Evolutionary conservation across 1,140 invertebrate species (phyloP).

Genomic region (Venustaconcha ellipsiformis): DNA sequence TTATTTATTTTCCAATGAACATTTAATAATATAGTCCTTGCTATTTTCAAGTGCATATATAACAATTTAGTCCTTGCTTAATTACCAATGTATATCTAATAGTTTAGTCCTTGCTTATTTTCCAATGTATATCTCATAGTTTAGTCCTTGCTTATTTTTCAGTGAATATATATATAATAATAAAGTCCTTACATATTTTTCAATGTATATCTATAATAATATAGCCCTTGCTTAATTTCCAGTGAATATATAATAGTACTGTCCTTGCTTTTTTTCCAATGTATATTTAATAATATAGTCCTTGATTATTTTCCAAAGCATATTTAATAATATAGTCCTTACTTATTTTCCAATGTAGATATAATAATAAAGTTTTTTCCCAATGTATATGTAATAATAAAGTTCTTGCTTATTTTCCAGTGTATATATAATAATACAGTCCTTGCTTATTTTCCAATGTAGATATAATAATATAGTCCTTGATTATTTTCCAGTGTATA

Average conservation of each 20-base stretch:
- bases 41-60: constrained; percentile 72
- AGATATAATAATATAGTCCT: background rate
- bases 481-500: constrained; percentile 73
- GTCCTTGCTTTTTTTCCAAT: no score
- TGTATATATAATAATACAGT: no score
- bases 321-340: constrained; percentile 5
- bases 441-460: constrained; percentile 72
- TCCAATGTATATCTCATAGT: constrained; percentile 61
- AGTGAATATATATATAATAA: constrained; percentile 42
- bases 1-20: constrained; percentile 73
- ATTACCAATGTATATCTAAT: no score
- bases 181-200: constrained; percentile 72
- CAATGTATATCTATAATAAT: constrained; percentile 38
- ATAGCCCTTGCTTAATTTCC: constrained; percentile 72
- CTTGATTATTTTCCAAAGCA: no score
- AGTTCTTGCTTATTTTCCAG: no score
- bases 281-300: no score
- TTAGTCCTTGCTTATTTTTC: constrained; percentile 72
- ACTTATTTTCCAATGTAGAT: constrained; percentile 73
- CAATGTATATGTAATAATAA: constrained; percentile 40
- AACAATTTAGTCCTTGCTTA: no score
- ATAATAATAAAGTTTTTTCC: constrained; percentile 67
- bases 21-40: constrained; percentile 35
- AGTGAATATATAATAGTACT: constrained; percentile 40
- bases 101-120: constrained; percentile 69